A percentile compares a stretch with the other conserved stretches of the same genome.
Evolutionary conservation across 2,888 invertebrate genomes (phyloP).

Genomic region (Drosophila mulleri): DNA sequence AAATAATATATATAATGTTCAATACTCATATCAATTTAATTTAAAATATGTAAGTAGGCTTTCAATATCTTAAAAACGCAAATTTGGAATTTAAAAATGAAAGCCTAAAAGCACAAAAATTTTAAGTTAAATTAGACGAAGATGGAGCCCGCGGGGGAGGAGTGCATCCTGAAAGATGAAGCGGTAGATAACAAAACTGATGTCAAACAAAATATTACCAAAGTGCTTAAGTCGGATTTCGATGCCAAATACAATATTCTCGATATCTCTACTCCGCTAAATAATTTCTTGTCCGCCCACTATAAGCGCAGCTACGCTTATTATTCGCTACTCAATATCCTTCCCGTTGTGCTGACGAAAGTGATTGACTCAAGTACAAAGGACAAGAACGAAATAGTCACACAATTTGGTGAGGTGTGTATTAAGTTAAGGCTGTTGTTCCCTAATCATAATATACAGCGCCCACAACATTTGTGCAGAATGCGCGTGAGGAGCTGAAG

Average conservation of each 20-base stretch:
- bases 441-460: conserved; percentile 26
- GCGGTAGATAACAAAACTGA: neutral
- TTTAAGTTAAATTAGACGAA: conserved; percentile 4
- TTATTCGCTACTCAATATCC: conserved; percentile 92
- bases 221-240: conserved; percentile 72
- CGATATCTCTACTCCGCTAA: conserved; percentile 87
- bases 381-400: conserved; percentile 88
- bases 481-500: conserved; percentile 89
- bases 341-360: conserved; percentile 95
- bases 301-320: conserved; percentile 92
- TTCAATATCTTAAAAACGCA: neutral
- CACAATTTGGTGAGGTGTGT: conserved; percentile 88
- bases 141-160: conserved; percentile 37
- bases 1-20: conserved; percentile 21
- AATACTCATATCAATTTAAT: neutral
- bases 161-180: conserved; percentile 1
- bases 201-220: conserved; percentile 5
- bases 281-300: conserved; percentile 87
- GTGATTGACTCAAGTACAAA: conserved; percentile 92
- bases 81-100: conserved; percentile 24
- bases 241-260: conserved; percentile 85
- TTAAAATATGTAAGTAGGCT: conserved; percentile 31
- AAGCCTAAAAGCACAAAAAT: conserved; percentile 20
- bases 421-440: conserved; percentile 12
- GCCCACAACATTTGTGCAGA: conserved; percentile 85